Percentiles rank a stretch among this genome's conserved stretches.
These are phyloP conservation scores for Notodonta dromedarius DNA, from an alignment of 2,888 invertebrate species.

Conservation along the genomic window DNA sequence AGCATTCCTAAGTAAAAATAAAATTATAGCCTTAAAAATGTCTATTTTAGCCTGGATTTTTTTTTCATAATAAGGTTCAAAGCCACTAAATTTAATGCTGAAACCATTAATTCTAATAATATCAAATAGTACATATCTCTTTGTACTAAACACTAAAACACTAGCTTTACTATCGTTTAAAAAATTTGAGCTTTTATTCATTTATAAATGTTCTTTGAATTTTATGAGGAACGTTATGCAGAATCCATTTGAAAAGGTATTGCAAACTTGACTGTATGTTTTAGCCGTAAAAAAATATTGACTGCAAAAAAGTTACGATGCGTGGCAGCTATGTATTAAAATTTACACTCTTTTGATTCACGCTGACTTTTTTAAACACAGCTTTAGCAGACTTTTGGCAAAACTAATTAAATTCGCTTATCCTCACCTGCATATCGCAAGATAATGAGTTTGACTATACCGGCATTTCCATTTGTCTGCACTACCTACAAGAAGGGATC, in stretches of 20 bases:
- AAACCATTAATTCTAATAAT: slow-evolving; percentile 1
- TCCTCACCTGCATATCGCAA: neutral
- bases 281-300: neutral
- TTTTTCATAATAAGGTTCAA: neutral
- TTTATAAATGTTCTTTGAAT: neutral
- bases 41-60: slow-evolving; percentile 3
- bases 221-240: slow-evolving; percentile 1
- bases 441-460: neutral
- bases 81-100: neutral
- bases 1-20: neutral
- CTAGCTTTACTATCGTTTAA: slow-evolving; percentile 1
- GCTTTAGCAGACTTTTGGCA: too few species aligned
- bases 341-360: too few species aligned
- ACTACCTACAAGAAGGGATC: too few species aligned
- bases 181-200: neutral
- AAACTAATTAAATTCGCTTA: too few species aligned
- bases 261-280: neutral
- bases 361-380: too few species aligned
- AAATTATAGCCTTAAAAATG: neutral
- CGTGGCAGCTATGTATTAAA: too few species aligned
- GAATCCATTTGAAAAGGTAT: slow-evolving; percentile 2
- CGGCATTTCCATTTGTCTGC: too few species aligned
- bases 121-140: slow-evolving; percentile 2
- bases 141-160: slow-evolving; percentile 5
- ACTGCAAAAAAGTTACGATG: neutral